These are phyloP conservation scores for Schizaphis graminum DNA, from an alignment of 2,888 invertebrate genomes.

Conservation along the genomic window DNA sequence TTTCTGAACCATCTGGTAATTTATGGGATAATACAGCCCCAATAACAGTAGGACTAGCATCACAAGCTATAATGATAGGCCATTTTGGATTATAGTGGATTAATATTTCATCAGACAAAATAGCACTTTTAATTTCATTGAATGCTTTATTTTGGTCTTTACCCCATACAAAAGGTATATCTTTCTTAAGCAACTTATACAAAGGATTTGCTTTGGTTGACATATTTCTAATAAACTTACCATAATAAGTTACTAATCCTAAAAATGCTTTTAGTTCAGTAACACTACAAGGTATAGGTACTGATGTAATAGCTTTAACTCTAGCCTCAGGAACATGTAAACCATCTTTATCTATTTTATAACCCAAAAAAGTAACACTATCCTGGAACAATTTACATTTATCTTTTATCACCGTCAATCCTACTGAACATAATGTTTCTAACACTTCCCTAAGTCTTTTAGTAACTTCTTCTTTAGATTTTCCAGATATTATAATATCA, in stretches of 20 bases:
- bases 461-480: constrained; percentile 47
- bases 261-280: neutral
- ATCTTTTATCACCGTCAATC: constrained; percentile 68
- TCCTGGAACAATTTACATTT: constrained; percentile 69
- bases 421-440: constrained; percentile 67
- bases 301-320: constrained; percentile 60
- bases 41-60: constrained; percentile 45
- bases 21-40: constrained; percentile 46
- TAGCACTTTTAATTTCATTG: constrained; percentile 35
- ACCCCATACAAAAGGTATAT: constrained; percentile 28
- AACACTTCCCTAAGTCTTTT: constrained; percentile 67
- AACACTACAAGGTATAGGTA: neutral
- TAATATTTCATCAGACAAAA: constrained; percentile 27
- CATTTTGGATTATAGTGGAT: constrained; percentile 14
- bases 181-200: neutral
- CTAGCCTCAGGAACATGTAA: constrained; percentile 67
- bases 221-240: neutral
- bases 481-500: neutral
- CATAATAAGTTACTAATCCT: neutral
- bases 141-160: constrained; percentile 28
- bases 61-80: constrained; percentile 35
- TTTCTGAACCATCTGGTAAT: constrained; percentile 14
- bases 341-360: constrained; percentile 68
- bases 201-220: constrained; percentile 64
- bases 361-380: constrained; percentile 70